Evolutionary conservation across 2,888 invertebrate species (phyloP), one percentile per base, ranked within the genome.

Genomic region (Cylloceria caligata): DNA sequence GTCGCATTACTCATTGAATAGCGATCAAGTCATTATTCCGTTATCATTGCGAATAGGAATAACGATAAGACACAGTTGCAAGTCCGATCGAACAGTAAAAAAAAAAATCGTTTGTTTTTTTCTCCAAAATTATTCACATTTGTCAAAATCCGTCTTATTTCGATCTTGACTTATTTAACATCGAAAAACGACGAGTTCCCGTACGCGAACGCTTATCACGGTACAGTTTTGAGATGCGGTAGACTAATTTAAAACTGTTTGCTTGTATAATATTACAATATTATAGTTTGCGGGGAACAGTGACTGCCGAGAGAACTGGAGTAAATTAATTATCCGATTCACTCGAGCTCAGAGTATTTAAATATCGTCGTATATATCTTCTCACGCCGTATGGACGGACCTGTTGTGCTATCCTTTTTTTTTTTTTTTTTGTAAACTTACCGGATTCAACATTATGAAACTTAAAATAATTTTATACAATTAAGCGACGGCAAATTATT

Each of bases 301-400:
- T 21, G 11, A 24, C 52, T 49, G 55, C 55, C 55, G 13, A 27
- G 55, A 36, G 49, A 30, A 24, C 47, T 69, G 68, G 74, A 62
- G 64, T 39, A 42, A 21, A 52, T 52, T 52, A 30, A 57, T 57
- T n/a, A n/a, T 30, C 27, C 42, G 19, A 74, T 69, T 45, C 11
- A 62, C 68, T 78, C 68, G 68, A 73, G 73, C 64, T 30, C 62
- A 47, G 55, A 55, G 72, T 74, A 52, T 65, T 65, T 62, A 19
- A 64, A 52, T 47, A 36, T 81, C 57, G 81, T 80, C 34, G 42
- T 30, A 52, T 60, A 52, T 80, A 27, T 76, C 65, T 81, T 76
- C 52, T 76, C 60, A 73, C 65, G 80, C 81, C 80, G 73, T 83
- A 75, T 83, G 85, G 85, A 85, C 85, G 85, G 85, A 85, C 62